Evolutionary conservation across 2,113 vertebrate genomes (phyloP), one percentile per base, ranked within the genome.

Genomic region (Myxocyprinus asiaticus): DNA sequence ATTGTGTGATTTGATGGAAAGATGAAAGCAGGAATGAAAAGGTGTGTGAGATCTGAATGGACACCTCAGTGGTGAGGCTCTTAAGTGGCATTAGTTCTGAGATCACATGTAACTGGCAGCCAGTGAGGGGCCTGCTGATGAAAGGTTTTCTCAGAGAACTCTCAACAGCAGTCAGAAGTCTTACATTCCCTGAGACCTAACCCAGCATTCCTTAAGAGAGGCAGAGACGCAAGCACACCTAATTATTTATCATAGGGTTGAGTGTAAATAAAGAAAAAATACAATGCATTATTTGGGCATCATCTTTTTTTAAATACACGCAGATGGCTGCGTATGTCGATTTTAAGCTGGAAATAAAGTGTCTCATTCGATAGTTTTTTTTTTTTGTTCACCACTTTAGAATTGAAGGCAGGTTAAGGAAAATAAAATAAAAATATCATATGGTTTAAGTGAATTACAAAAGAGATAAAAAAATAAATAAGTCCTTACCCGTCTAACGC

Each of bases 401-500:
- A 33, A 33, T 33, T 33, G 1, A 33, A 33, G 22, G 3, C 22
- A 33, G 22, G 22, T 33, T 33, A 3, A 33, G 22, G 22, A 33
- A n/a, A n/a, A n/a, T n/a, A n/a, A n/a, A n/a, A n/a, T n/a, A n/a
- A n/a, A n/a, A n/a, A 33, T 33, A 33, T 33, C 22, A 33, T 33
- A 33, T 33, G 22, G 22, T 33, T 3, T 33, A 3, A 33, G 22
- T 33, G 22, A 33, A 33, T 48, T 48, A 2, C 4, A 11, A 53
- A 22, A 8, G 3, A 63, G 11, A 9, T 22, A n/a, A 11, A n/a
- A 11, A 51, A 56, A 43, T 69, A 79, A 69, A 15, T 33, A 33
- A 33, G 22, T 33, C 77, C 95, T 94, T 92, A 98, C 97, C 92
- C 76, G 85, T 90, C 85, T 89, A 87, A 94, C 66, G 73, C 95